These are phyloP conservation scores for Motacilla alba DNA, from an alignment of 2,113 vertebrate genomes.

Conservation along the genomic window DNA sequence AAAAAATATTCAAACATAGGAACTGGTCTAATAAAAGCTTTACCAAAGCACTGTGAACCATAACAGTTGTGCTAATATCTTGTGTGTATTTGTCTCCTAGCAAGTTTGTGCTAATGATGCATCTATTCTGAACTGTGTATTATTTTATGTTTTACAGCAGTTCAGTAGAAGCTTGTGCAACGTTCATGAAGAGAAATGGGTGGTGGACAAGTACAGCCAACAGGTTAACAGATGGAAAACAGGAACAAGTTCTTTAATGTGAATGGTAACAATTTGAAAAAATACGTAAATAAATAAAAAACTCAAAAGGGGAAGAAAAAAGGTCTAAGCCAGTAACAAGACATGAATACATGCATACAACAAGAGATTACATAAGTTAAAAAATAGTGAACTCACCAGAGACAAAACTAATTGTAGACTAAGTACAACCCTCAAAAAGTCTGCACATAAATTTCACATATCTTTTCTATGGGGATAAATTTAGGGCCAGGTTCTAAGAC, in stretches of 20 bases:
- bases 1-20: background rate
- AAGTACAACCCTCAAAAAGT: background rate
- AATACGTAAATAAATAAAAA: background rate
- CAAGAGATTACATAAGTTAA: background rate
- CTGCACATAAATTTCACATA: background rate
- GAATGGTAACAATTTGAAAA: background rate
- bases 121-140: background rate
- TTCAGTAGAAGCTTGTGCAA: background rate
- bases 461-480: background rate
- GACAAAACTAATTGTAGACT: background rate
- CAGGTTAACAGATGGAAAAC: background rate
- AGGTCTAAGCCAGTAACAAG: background rate
- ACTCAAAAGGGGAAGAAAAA: background rate
- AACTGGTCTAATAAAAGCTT: background rate
- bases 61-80: background rate
- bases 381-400: background rate
- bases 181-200: background rate
- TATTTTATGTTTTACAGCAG: background rate
- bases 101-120: background rate
- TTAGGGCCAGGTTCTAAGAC: background rate
- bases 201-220: background rate
- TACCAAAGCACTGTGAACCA: background rate
- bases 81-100: background rate
- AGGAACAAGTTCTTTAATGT: background rate
- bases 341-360: background rate